Percentiles rank a stretch among this genome's conserved stretches.
These are phyloP conservation scores for Synchiropus splendidus DNA, from an alignment of 2,113 vertebrate genomes.

Conservation along the genomic window DNA sequence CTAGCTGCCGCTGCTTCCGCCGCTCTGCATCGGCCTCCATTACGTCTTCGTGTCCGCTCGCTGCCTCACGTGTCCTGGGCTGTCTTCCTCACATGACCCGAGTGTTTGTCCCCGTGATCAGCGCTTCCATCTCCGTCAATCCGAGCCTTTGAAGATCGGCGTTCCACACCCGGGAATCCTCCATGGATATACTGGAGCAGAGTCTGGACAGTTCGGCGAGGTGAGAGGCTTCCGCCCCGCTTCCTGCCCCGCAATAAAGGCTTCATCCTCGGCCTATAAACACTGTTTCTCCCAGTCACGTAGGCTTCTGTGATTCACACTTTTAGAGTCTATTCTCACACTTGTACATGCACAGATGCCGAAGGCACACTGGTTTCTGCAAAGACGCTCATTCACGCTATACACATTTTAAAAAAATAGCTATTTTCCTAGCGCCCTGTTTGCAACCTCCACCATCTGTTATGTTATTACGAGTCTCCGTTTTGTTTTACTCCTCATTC, in stretches of 20 bases:
- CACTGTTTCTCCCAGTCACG: background rate
- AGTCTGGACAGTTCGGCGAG: slow-evolving; percentile 80
- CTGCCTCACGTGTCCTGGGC: slow-evolving; percentile 74
- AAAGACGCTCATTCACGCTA: too few species aligned
- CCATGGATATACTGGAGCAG: slow-evolving; percentile 87
- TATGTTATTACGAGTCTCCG: too few species aligned
- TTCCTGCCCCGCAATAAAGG: slow-evolving; percentile 38
- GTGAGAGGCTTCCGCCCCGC: slow-evolving; percentile 62
- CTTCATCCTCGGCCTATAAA: slow-evolving; percentile 34
- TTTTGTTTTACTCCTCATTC: too few species aligned
- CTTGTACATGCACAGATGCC: too few species aligned
- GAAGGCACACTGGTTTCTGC: too few species aligned
- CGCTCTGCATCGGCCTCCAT: slow-evolving; percentile 59
- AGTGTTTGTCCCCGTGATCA: slow-evolving; percentile 96
- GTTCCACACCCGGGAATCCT: slow-evolving; percentile 42
- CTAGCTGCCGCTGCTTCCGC: slow-evolving; percentile 3
- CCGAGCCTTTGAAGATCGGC: slow-evolving; percentile 60
- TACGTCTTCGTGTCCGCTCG: slow-evolving; percentile 58
- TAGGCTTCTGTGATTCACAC: background rate
- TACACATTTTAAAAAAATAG: too few species aligned
- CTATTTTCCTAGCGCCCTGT: too few species aligned
- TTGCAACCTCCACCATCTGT: background rate
- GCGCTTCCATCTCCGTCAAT: slow-evolving; percentile 67
- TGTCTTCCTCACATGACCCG: slow-evolving; percentile 87
- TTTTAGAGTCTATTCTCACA: background rate